Base-by-base conservation (phyloP, 2,797 vertebrate genomes). In the Rhinogobio ventralis region DNA sequence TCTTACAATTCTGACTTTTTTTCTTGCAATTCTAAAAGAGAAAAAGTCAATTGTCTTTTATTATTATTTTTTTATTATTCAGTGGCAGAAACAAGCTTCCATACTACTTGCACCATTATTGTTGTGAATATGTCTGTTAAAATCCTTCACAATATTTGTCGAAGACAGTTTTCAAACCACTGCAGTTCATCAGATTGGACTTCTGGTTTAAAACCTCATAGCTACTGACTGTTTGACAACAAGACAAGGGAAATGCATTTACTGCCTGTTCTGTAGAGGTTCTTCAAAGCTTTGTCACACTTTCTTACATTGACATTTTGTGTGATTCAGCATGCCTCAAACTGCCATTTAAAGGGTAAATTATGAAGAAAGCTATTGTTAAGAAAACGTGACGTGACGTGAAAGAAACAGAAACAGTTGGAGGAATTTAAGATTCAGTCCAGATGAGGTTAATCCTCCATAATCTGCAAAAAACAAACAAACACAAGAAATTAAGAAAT, bases 401-500 rank as follows among this genome's bases (percentile, higher is more conserved):
- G 11, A 46, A 25, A 77, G 49, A 82, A 5, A 82, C 62, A 72
- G 17, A 23, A 62, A 62, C 55, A 64, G 28, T 46, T 49, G 46
- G 69, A 66, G 23, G 17, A 42, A 81, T 0, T 82, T 69, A 53
- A 82, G 83, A 88, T 78, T 83, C 33, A 86, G 72, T 86, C 83
- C 51, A 81, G 51, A 19, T 15, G 20, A 64, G 51, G 81, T 67
- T 88, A 89, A 89, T 90, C 83, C 83, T 42, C n/a, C 76, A 71
- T 85, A 88, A 88, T 86, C 87, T 68, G 30, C 82, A 66, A 46
- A 79, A 78, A 42, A 9, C 39, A 87, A 87, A 87, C 84, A 83
- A 90, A 87, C 57, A 87, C 86, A 62, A 55, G 57, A 84, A 88
- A 90, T 84, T 51, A 84, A 78, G 66, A 86, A 77, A 87, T 84